Percentiles rank a stretch among this genome's conserved stretches.
These are phyloP conservation scores for Ceraclea dissimilis DNA, from an alignment of 2,888 invertebrate species.

Conservation along the genomic window DNA sequence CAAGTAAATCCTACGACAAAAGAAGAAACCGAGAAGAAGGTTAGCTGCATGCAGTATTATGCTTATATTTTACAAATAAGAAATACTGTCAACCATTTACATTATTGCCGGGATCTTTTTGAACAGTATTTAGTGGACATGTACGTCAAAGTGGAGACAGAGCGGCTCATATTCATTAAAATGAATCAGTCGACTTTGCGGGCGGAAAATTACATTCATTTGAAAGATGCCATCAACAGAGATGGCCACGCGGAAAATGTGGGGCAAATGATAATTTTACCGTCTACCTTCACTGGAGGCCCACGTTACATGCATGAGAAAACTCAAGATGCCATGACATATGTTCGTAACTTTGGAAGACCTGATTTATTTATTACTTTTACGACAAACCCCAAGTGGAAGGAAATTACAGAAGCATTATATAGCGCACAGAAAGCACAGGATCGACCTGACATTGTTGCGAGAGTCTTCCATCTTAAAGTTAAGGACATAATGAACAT, in stretches of 20 bases:
- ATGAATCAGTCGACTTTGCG: conserved; percentile 26
- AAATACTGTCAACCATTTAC: neutral
- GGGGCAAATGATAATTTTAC: conserved; percentile 25
- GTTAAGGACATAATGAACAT: neutral
- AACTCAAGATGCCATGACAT: conserved; percentile 32
- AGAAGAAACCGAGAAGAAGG: neutral
- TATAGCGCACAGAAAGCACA: neutral
- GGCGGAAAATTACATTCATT: conserved; percentile 27
- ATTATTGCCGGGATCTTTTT: neutral
- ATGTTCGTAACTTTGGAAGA: conserved; percentile 31
- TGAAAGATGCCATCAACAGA: conserved; percentile 26
- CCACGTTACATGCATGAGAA: conserved; percentile 34
- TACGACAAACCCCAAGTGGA: conserved; percentile 32
- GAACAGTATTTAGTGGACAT: conserved; percentile 15
- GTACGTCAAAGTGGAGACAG: conserved; percentile 26
- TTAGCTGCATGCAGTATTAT: neutral
- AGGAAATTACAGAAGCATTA: conserved; percentile 27
- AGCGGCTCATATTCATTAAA: conserved; percentile 26
- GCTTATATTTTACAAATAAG: conserved; percentile 1
- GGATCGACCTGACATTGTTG: neutral
- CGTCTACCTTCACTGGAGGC: conserved; percentile 30
- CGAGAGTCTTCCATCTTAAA: neutral
- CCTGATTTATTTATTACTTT: conserved; percentile 34
- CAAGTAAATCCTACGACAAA: neutral
- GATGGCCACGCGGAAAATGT: conserved; percentile 20